phyloP scores from a whole-genome alignment of 2,797 vertebrate species.

The Enteromius argenteus region DNA sequence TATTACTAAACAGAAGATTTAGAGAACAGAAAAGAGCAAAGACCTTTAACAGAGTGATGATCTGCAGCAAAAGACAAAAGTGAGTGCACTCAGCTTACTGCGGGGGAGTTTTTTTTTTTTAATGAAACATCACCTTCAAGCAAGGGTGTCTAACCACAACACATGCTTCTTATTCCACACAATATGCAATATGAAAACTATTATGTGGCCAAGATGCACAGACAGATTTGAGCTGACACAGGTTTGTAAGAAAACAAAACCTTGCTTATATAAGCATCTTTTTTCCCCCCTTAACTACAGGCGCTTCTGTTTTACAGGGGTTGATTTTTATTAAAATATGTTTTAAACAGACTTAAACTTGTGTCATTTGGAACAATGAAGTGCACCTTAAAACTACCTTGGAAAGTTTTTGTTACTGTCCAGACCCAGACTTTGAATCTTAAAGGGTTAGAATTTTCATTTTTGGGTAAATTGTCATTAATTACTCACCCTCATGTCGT shows the following conservation, averaged over 20 bases:
- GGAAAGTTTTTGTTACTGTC: neutral
- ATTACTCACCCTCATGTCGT: too few relatives aligned
- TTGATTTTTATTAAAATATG: neutral
- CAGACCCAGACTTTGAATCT: neutral
- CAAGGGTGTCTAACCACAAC: constrained; percentile 2
- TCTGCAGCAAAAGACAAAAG: constrained; percentile 7
- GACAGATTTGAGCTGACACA: neutral
- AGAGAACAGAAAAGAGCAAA: neutral
- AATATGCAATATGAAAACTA: neutral
- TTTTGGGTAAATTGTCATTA: too few relatives aligned
- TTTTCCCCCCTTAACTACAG: neutral
- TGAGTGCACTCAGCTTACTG: constrained; percentile 11
- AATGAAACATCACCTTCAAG: neutral
- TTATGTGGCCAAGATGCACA: neutral
- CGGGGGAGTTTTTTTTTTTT: neutral
- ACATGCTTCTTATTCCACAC: neutral
- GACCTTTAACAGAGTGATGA: neutral
- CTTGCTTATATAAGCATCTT: neutral
- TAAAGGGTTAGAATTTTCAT: neutral
- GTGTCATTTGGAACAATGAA: neutral
- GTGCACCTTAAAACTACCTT: neutral
- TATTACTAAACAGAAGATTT: neutral
- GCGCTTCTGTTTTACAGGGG: neutral
- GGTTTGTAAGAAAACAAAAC: neutral
- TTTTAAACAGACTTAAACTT: neutral